Percentiles rank a stretch among this genome's conserved stretches.
These are phyloP conservation scores for Artibeus lituratus DNA, from an alignment of 2,797 vertebrate species.

Conservation along the genomic window DNA sequence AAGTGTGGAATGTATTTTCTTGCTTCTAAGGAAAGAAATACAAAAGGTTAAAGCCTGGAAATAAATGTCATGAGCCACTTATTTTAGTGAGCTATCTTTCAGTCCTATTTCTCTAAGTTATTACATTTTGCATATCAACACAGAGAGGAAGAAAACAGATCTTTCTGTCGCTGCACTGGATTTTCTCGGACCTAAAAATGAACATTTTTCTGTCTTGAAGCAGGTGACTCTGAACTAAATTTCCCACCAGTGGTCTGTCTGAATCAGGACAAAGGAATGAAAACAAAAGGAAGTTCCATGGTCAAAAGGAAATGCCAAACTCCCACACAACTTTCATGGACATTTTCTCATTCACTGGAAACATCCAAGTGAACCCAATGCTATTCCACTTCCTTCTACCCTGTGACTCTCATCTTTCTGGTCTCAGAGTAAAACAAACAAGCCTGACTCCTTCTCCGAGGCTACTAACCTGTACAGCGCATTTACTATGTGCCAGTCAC, in stretches of 20 bases:
- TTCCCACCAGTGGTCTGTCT: constrained; percentile 20
- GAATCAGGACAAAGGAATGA: constrained; percentile 43
- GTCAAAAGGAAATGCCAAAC: constrained; percentile 39
- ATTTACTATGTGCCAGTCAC: background rate
- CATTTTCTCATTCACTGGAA: background rate
- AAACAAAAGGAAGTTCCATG: constrained; percentile 29
- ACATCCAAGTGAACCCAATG: background rate
- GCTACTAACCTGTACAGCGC: background rate
- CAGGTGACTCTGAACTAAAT: constrained; percentile 18
- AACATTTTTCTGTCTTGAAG: background rate
- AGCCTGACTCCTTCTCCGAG: background rate
- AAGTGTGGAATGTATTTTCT: background rate
- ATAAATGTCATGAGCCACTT: background rate
- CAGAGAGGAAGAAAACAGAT: background rate
- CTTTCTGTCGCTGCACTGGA: background rate
- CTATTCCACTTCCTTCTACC: background rate
- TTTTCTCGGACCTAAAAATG: constrained; percentile 6
- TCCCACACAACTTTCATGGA: background rate
- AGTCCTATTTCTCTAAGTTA: background rate
- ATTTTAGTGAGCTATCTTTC: background rate
- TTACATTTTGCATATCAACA: background rate
- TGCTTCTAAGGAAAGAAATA: constrained; percentile 35
- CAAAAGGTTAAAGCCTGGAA: background rate
- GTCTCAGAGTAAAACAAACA: background rate
- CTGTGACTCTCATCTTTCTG: background rate